Evolutionary conservation across 1,140 invertebrate genomes (phyloP).

Genomic region (Drosophila pandora): DNA sequence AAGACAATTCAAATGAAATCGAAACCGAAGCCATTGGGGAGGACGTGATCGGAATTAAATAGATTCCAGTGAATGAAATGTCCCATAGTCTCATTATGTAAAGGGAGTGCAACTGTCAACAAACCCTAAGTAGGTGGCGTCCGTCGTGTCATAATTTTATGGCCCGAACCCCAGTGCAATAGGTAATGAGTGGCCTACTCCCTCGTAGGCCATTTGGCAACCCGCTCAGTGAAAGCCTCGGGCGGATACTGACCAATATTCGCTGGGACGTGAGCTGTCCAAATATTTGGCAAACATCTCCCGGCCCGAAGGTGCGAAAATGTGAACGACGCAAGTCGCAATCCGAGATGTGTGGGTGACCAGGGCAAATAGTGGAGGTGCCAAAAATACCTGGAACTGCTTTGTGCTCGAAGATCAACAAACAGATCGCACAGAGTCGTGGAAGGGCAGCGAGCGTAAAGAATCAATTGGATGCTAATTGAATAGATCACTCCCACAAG

Average conservation of each 20-base stretch:
- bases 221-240: slow-evolving; percentile 24
- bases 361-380: slow-evolving; percentile 31
- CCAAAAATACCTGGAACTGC: slow-evolving; percentile 42
- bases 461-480: slow-evolving; percentile 43
- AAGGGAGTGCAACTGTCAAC: slow-evolving; percentile 60
- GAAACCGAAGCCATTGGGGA: slow-evolving; percentile 15
- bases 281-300: slow-evolving; percentile 46
- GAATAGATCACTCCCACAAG: slow-evolving; percentile 46
- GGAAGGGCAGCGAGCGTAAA: slow-evolving; percentile 17
- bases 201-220: slow-evolving; percentile 35
- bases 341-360: slow-evolving; percentile 21
- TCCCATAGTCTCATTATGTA: slow-evolving; percentile 60
- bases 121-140: slow-evolving; percentile 61
- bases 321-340: slow-evolving; percentile 29
- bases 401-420: slow-evolving; percentile 28
- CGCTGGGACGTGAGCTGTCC: slow-evolving; percentile 28
- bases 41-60: slow-evolving; percentile 54
- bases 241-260: slow-evolving; percentile 16
- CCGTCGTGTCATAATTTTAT: slow-evolving; percentile 75
- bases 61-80: slow-evolving; percentile 32
- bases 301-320: slow-evolving; percentile 27
- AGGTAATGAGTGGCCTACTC: slow-evolving; percentile 32
- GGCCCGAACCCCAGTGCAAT: slow-evolving; percentile 48
- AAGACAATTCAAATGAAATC: slow-evolving; percentile 68
- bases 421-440: background rate